Conservation (phyloP, 2,113 vertebrate genomes). For the Myotis lucifugus region DNA sequence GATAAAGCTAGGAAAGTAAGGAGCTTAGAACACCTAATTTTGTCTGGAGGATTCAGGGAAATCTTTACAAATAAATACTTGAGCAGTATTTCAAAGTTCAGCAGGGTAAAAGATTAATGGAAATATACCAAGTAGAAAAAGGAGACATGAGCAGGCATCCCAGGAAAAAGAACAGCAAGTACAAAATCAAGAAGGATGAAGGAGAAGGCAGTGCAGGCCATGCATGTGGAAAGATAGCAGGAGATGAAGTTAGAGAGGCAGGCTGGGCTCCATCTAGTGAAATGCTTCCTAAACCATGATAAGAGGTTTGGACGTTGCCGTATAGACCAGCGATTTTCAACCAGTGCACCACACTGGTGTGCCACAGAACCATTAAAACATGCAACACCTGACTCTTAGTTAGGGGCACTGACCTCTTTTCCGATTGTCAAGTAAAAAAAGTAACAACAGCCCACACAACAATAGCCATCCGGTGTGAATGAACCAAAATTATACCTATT, state of each 20-base stretch:
- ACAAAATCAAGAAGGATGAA: background rate
- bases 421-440: background rate
- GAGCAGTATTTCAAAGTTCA: background rate
- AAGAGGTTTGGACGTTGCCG: background rate
- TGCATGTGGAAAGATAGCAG: background rate
- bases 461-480: background rate
- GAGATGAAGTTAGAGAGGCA: background rate
- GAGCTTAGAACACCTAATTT: background rate
- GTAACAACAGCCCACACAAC: background rate
- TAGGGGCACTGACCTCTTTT: background rate
- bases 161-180: background rate
- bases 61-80: background rate
- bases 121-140: background rate
- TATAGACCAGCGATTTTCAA: background rate
- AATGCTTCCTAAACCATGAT: background rate
- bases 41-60: background rate
- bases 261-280: accelerated
- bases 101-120: background rate
- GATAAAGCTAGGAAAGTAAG: background rate
- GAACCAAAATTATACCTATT: background rate
- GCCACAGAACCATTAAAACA: background rate
- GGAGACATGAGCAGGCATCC: background rate
- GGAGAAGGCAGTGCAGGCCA: background rate
- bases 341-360: background rate
- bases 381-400: background rate